phyloP scores from a whole-genome alignment of 2,888 invertebrate genomes.

The Homarus gammarus region DNA sequence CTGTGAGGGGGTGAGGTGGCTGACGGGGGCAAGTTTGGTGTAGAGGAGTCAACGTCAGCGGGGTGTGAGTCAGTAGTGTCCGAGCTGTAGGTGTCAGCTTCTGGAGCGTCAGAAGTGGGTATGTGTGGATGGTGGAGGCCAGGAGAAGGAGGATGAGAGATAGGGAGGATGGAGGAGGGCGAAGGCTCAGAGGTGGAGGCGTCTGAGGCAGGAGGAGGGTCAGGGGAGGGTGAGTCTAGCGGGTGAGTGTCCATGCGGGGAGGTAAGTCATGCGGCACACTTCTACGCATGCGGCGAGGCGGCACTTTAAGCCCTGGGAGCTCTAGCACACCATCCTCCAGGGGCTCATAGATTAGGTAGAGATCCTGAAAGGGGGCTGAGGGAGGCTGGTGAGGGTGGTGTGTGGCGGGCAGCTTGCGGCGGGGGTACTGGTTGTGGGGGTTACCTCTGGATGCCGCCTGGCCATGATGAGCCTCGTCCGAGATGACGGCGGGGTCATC shows the following conservation, averaged over 20 bases:
- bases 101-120: not conserved
- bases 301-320: constrained; percentile 14
- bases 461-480: constrained; percentile 68
- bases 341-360: constrained; percentile 41
- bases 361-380: constrained; percentile 17
- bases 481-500: constrained; percentile 59
- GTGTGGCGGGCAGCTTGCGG: constrained; percentile 18
- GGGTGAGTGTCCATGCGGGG: constrained; percentile 62
- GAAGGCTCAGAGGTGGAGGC: not conserved
- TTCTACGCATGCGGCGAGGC: constrained; percentile 73
- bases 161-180: constrained; percentile 2
- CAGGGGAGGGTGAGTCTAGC: constrained; percentile 39
- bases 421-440: constrained; percentile 6
- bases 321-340: constrained; percentile 34
- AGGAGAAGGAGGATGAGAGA: not conserved
- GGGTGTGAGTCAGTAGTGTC: not conserved
- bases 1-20: not conserved
- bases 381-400: constrained; percentile 37
- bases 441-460: constrained; percentile 74
- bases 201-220: constrained; percentile 28
- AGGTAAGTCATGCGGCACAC: constrained; percentile 67
- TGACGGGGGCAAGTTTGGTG: not conserved
- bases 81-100: not conserved
- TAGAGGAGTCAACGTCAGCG: not conserved
- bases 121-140: not conserved